Base-by-base conservation (phyloP, 1,140 invertebrate genomes). In the Metopolophium dirhodum region DNA sequence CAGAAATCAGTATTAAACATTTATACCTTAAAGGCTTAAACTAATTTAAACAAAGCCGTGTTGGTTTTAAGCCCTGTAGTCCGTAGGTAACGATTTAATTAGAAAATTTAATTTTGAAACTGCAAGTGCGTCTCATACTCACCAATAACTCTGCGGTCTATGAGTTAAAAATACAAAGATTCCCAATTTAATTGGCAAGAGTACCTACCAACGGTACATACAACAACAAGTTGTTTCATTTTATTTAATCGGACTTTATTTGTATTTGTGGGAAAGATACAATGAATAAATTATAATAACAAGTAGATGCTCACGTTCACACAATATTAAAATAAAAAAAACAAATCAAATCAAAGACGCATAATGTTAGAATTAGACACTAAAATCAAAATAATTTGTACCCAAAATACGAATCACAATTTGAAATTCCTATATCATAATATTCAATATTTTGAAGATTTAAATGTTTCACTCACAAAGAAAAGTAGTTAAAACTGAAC, bases 181-280 rank as follows among this genome's bases (percentile, higher is more conserved):
- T 26, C 22, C 51, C 37, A 57, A 35, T 89, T 89, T 0, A 57
- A 37, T 89, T 89, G 88, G n/a, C 88, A 89, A 35, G 30, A 49
- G 30, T 37, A 49, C 20, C 11, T 14, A 47, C 9, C 41, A 26
- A 47, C 23, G 30, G 14, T 37, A 89, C n/a, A 89, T 35, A 47
- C 9, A 54, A 54, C 30, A 89, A 89, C 51, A 89, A 57, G 35
- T 54, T 89, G 49, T 89, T 89, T 89, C 30, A 77, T 18, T 37
- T 54, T 54, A 9, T 89, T 35, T 57, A 37, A 37, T 37, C 35
- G 35, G 7, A 89, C 23, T 41, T 41, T 22, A 89, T 89, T 89
- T 57, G 23, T 35, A 89, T 51, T 37, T 35, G 49, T 89, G 22
- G 87, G 49, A 89, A 54, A 89, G 8, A 89, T 89, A 37, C 41